These are phyloP conservation scores for Candoia aspera DNA, from an alignment of 2,113 vertebrate species.

Conservation along the genomic window DNA sequence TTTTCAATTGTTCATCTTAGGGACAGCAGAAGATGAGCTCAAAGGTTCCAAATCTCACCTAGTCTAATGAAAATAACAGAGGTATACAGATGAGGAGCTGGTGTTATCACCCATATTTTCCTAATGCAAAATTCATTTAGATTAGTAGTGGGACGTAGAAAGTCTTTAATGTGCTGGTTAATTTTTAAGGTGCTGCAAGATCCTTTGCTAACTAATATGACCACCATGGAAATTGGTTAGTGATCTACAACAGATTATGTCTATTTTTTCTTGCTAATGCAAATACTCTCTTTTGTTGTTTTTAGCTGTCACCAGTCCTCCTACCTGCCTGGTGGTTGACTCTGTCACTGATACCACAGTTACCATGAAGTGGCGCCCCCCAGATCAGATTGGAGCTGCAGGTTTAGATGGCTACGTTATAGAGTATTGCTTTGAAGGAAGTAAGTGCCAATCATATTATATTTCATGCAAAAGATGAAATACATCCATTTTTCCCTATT, in stretches of 20 bases:
- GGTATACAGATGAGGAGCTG: neutral
- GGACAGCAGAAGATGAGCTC: neutral
- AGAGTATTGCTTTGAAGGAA: constrained; percentile 97
- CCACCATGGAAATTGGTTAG: neutral
- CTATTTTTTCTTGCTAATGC: neutral
- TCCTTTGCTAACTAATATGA: neutral
- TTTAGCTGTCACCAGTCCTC: constrained; percentile 95
- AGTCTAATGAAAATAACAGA: neutral
- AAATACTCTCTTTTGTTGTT: constrained; percentile 22
- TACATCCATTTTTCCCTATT: constrained; percentile 35
- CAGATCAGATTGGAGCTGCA: constrained; percentile 95
- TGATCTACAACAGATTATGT: neutral
- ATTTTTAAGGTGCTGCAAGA: neutral
- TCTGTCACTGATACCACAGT: constrained; percentile 89
- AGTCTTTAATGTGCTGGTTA: neutral
- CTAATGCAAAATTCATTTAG: neutral
- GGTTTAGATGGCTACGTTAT: constrained; percentile 93
- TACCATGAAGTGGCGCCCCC: constrained; percentile 95
- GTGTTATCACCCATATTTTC: neutral
- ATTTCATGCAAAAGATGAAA: constrained; percentile 57
- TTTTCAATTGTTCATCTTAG: neutral
- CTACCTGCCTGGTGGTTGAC: constrained; percentile 91
- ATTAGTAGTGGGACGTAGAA: neutral
- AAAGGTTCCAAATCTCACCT: no score
- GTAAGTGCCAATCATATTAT: constrained; percentile 76